Conservation (phyloP, 2,888 invertebrate species). For the Dynastes tityus region DNA sequence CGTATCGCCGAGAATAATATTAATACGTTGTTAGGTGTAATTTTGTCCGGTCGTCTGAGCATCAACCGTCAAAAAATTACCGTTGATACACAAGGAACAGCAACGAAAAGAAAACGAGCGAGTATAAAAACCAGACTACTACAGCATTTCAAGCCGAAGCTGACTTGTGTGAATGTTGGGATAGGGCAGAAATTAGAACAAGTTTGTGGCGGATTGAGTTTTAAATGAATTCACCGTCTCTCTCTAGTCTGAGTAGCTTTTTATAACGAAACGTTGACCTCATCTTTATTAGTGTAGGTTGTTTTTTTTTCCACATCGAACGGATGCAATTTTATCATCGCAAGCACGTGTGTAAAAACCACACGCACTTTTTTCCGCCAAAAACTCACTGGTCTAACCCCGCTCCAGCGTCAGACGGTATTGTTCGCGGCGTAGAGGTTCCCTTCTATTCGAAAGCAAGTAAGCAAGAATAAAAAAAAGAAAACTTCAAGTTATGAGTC, state of each 20-base stretch:
- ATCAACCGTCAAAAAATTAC: conserved; percentile 61
- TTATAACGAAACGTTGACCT: conserved; percentile 54
- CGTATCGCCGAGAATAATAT: neutral
- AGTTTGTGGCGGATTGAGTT: conserved; percentile 57
- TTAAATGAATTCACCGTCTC: conserved; percentile 53
- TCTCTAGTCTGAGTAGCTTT: conserved; percentile 49
- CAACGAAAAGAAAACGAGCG: conserved; percentile 34
- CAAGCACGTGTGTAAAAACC: conserved; percentile 43
- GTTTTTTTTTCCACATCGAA: conserved; percentile 31
- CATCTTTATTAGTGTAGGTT: conserved; percentile 56
- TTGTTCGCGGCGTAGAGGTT: conserved; percentile 59
- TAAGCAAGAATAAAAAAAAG: conserved; percentile 51
- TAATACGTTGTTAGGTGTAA: conserved; percentile 48
- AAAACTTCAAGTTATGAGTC: conserved; percentile 59
- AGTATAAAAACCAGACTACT: conserved; percentile 42
- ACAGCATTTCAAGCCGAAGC: conserved; percentile 49
- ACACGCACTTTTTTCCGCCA: conserved; percentile 32
- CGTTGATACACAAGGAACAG: conserved; percentile 51
- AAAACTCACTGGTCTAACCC: conserved; percentile 31
- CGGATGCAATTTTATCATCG: conserved; percentile 46
- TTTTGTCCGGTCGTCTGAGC: conserved; percentile 54
- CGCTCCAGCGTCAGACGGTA: conserved; percentile 64
- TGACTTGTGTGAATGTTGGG: conserved; percentile 56
- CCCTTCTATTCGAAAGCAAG: conserved; percentile 51
- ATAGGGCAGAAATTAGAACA: conserved; percentile 62